Evolutionary conservation across 1,140 invertebrate species (phyloP), one percentile per base, ranked within the genome.

Genomic region (Drosophila oshimai): DNA sequence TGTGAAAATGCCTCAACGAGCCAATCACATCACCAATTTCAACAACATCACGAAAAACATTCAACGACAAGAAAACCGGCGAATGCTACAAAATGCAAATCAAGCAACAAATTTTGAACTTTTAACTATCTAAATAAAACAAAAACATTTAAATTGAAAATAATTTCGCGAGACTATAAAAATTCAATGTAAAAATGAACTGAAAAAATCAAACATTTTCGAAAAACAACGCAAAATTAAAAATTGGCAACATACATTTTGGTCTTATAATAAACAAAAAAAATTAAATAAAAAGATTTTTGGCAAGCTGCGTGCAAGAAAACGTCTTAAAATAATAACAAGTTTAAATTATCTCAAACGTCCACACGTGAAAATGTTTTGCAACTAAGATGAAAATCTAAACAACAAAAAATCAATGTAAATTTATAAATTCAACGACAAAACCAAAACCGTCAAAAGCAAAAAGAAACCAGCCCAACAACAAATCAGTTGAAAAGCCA

Each of bases 1-100:
- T 86, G 80, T 86, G 75, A 86, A 86, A 86, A 86, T 86, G 80
- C 67, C 81, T 80, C 64, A 39, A 61, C 46, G 55, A 79, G 75
- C 65, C 39, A 81, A 80, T 51, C 34, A 58, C 50, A 60, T 58
- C 24, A 54, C 51, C 46, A 74, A 71, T 54, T 71, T 33, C 26
- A 60, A 57, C 53, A 58, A 62, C 45, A 50, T 64, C 31, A 58
- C 61, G 29, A 53, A 28, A 46, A 72, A 37, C 54, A 37, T 62
- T 58, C 65, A 71, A 44, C 74, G 64, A 36, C 73, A 53, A n/a
- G 51, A 60, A 41, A 42, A 78, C 41, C 57, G 57, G 42, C 78
- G 24, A 49, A 74, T 60, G 45, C 79, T 51, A 60, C 51, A 64
- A 80, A 80, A 86, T 86, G 67, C 74, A 6, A 68, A 41, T 26